Base-by-base conservation (phyloP, 92 coral and sea anemone genomes). In the Siderastrea radians region DNA sequence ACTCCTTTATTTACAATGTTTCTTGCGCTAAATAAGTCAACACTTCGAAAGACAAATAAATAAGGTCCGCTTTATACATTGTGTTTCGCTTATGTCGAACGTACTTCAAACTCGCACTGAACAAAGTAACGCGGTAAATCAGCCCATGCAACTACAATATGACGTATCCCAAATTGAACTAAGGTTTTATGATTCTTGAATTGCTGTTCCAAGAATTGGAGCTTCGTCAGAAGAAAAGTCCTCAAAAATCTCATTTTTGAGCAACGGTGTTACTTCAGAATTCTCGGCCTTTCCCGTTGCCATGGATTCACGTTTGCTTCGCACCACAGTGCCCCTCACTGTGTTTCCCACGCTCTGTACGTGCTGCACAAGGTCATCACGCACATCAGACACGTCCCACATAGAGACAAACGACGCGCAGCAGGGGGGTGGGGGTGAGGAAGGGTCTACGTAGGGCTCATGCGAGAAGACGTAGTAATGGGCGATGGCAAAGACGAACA, bases 301-400 rank as follows among this genome's bases (percentile, higher is more conserved):
- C 16, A 48, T 7, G 77, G 13, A 48, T 17, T 77, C 65, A 15
- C 84, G 75, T 19, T 84, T 91, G 64, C 91, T 94, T 54, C 96
- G 87, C 77, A 85, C 87, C 43, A 95, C 93, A 11, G 99, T 92
- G 38, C 95, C 96, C 68, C 93, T 92, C 15, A 96, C 99, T 8
- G 90, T 94, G 52, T 86, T 82, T 50, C 98, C 99, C 68, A 96
- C 99, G 85, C 81, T 90, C 73, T 88, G 93, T 72, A 96, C 95
- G 84, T 96, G 99, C 68, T 94, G 94, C 63, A 87, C 92, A 71
- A 96, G 70, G 88, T 96, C 99, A 71, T 94, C 98, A 26, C 99
- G 94, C 75, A 96, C 97, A 65, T 96, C 99, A 4, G 99, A 92
- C 92, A 96, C 94, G 85, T 96, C 99, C 91, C 97, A 94, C 91